phyloP scores from a whole-genome alignment of 2,888 invertebrate species.

The Apamea sordens region DNA sequence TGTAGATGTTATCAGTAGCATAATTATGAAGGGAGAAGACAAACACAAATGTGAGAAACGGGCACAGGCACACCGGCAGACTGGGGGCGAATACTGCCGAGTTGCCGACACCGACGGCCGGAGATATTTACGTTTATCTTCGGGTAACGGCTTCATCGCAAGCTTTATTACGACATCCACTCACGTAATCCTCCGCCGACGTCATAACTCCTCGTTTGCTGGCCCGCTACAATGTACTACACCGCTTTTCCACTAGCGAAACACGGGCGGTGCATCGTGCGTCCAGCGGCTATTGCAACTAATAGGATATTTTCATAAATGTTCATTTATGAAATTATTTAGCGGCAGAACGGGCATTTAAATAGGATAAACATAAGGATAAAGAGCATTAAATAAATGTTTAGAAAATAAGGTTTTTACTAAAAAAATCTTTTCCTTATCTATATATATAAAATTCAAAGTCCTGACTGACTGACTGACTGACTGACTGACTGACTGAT shows the following conservation, averaged over 20 bases:
- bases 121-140: conserved; percentile 90
- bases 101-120: conserved; percentile 82
- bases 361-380: background rate
- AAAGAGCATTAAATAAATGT: background rate
- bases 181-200: conserved; percentile 89
- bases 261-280: conserved; percentile 76
- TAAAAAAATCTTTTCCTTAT: background rate
- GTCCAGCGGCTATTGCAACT: conserved; percentile 61
- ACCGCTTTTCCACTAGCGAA: conserved; percentile 83
- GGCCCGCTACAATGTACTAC: conserved; percentile 87
- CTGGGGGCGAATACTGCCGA: conserved; percentile 76
- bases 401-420: background rate
- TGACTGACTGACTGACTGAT: too few relatives aligned
- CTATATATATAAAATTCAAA: too few relatives aligned
- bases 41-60: conserved; percentile 67
- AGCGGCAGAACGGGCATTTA: background rate
- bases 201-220: conserved; percentile 90
- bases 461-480: too few relatives aligned
- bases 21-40: conserved; percentile 74
- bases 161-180: conserved; percentile 91
- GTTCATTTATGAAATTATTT: conserved; percentile 18
- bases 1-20: conserved; percentile 71
- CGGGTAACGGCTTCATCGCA: conserved; percentile 90
- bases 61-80: conserved; percentile 63
- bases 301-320: conserved; percentile 40